phyloP scores from a whole-genome alignment of 23 tunicate species.

The Trididemnum nubilum region DNA sequence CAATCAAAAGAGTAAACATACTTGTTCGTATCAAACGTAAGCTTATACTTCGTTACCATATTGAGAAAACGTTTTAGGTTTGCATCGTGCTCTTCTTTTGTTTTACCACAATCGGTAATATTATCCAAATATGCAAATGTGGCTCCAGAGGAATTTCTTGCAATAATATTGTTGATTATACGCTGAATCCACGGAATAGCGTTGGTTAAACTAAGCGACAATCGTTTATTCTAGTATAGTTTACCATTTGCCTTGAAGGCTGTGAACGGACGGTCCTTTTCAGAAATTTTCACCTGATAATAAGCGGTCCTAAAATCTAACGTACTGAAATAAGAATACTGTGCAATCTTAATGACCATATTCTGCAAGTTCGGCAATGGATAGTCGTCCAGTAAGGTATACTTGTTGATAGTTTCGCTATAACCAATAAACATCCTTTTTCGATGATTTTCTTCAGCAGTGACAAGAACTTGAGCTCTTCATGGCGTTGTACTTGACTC shows the following conservation, averaged over 20 bases:
- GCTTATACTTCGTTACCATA: background rate
- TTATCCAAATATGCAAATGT: background rate
- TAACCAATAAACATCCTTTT: background rate
- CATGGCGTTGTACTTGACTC: constrained; percentile 22
- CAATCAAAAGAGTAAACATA: background rate
- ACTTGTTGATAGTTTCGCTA: constrained; percentile 23
- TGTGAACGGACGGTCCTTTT: background rate
- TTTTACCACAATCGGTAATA: constrained; percentile 11
- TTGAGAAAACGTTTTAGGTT: background rate
- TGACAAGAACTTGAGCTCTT: constrained; percentile 18
- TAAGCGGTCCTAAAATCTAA: constrained; percentile 21
- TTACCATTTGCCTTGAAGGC: background rate
- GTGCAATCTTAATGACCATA: background rate
- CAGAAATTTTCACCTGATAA: constrained; percentile 1
- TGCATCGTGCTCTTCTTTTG: constrained; percentile 9
- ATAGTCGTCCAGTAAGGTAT: constrained; percentile 27
- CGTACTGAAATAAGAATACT: background rate
- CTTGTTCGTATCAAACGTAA: background rate
- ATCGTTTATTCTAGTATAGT: background rate
- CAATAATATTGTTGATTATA: no score
- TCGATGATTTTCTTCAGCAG: background rate
- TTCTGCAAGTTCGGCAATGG: constrained; percentile 16
- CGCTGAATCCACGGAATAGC: background rate
- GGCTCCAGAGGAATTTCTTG: background rate
- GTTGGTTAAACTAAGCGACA: background rate